phyloP scores from a whole-genome alignment of 2,113 vertebrate species.

The Sclerurus mexicanus region DNA sequence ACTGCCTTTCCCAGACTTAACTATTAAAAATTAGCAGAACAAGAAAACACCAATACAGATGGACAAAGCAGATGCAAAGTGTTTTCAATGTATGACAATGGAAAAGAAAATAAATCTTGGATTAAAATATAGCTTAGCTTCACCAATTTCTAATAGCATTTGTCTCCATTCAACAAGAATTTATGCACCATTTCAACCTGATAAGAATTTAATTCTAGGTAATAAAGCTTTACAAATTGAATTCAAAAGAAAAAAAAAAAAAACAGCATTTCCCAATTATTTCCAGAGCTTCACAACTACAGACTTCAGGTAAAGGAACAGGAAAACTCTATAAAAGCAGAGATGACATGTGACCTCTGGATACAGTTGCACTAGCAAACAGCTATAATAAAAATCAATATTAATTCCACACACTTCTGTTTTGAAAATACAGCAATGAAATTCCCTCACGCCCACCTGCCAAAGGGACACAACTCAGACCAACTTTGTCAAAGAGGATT shows the following conservation, averaged over 20 bases:
- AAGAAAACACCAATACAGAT: neutral
- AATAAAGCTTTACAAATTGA: conserved; percentile 64
- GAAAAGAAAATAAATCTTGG: conserved; percentile 54
- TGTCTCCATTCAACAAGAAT: conserved; percentile 51
- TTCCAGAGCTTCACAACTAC: neutral
- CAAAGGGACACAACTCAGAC: conserved; percentile 15
- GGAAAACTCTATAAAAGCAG: neutral
- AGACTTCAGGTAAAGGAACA: neutral
- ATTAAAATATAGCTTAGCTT: conserved; percentile 50
- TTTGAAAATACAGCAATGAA: conserved; percentile 53
- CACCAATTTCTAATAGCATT: conserved; percentile 30
- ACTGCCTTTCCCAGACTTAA: neutral
- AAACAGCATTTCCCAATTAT: neutral
- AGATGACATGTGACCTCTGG: neutral
- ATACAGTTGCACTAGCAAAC: neutral
- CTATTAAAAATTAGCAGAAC: neutral
- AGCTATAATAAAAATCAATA: conserved; percentile 59
- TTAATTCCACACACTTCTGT: conserved; percentile 48
- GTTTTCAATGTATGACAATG: neutral
- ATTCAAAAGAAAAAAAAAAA: neutral
- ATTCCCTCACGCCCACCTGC: conserved; percentile 27
- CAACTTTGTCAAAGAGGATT: neutral
- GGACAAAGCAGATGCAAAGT: neutral
- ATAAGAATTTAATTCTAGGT: conserved; percentile 58
- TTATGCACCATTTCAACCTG: conserved; percentile 51